These are phyloP conservation scores for Clunio marinus DNA, from an alignment of 2,888 invertebrate genomes.

Conservation along the genomic window DNA sequence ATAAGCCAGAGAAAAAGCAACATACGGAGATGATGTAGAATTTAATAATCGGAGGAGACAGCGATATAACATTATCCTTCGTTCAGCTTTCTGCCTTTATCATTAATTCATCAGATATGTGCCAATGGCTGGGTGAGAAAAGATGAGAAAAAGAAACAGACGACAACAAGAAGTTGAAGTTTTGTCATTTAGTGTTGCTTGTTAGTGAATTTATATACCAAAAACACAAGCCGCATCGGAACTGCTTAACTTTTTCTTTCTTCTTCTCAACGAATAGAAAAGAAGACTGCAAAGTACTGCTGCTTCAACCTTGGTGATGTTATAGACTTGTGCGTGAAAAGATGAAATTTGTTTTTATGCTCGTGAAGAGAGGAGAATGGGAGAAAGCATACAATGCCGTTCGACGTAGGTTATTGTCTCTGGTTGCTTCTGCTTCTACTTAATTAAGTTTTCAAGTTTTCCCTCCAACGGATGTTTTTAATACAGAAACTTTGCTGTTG, in stretches of 20 bases:
- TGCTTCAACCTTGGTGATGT: background rate
- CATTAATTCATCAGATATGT: constrained; percentile 3
- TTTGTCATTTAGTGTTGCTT: constrained; percentile 18
- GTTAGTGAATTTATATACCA: constrained; percentile 13
- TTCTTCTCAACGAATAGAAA: background rate
- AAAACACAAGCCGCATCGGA: background rate
- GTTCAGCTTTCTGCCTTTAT: background rate
- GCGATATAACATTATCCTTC: background rate
- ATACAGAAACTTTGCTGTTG: background rate
- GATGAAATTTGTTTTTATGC: constrained; percentile 7
- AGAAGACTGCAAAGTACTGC: background rate
- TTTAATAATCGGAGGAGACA: background rate
- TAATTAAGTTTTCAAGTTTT: constrained; percentile 18
- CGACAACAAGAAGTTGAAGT: no score
- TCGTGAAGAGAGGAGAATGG: background rate
- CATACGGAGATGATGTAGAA: background rate
- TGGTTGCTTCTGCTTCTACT: constrained; percentile 2
- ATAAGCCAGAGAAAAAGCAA: background rate
- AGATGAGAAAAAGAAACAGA: background rate
- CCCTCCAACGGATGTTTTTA: constrained; percentile 8
- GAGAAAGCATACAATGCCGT: background rate
- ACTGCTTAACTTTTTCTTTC: background rate
- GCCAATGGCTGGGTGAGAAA: background rate
- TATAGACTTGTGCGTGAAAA: constrained; percentile 11
- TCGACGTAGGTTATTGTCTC: constrained; percentile 16